These are phyloP conservation scores for Parelbella ahira DNA, from an alignment of 2,888 invertebrate species.

Conservation along the genomic window DNA sequence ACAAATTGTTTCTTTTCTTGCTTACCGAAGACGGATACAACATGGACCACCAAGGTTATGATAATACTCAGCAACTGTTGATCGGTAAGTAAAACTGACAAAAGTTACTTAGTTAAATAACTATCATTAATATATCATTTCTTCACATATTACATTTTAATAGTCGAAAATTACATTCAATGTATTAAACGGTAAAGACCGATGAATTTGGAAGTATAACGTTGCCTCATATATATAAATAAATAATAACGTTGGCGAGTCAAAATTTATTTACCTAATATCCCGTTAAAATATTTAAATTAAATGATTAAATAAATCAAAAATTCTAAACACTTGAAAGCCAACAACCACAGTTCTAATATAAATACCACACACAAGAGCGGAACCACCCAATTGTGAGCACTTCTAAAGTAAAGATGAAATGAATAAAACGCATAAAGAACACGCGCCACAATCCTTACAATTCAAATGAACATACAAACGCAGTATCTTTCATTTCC, in stretches of 20 bases:
- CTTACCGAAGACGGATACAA: conserved; percentile 53
- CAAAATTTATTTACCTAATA: no score
- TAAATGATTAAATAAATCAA: not conserved
- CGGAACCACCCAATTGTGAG: conserved; percentile 30
- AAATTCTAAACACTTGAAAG: conserved; percentile 23
- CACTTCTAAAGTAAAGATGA: conserved; percentile 27
- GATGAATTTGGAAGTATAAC: no score
- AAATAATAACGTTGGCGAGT: no score
- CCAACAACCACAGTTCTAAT: conserved; percentile 11
- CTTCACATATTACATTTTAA: no score
- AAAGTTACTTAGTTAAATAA: not conserved
- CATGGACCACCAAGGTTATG: conserved; percentile 65
- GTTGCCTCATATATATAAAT: no score
- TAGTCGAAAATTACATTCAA: no score
- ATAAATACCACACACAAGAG: conserved; percentile 28
- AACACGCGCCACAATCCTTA: conserved; percentile 42
- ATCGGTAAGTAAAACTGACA: conserved; percentile 68
- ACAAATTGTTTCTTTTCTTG: conserved; percentile 39
- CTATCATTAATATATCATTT: no score
- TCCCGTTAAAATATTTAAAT: no score
- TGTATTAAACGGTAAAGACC: no score
- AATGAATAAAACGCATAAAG: conserved; percentile 26
- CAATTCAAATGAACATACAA: conserved; percentile 42
- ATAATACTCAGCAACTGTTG: conserved; percentile 63
- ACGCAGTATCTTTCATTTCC: conserved; percentile 44